These are phyloP conservation scores for Dryocosmus kuriphilus DNA, from an alignment of 2,888 invertebrate genomes.

Conservation along the genomic window DNA sequence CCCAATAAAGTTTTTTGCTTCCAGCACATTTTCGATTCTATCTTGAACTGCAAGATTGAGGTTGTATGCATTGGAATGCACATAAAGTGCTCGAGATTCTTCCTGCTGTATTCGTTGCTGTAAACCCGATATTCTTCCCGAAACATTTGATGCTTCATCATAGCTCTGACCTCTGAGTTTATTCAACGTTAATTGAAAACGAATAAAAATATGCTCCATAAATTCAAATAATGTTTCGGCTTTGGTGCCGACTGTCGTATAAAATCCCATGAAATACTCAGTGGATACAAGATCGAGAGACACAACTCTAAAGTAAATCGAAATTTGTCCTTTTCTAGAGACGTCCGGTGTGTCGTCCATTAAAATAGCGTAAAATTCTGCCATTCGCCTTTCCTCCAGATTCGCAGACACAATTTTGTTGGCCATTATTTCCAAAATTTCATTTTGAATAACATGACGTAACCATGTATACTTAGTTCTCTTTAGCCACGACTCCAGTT, in stretches of 20 bases:
- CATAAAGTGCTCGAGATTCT: slow-evolving; percentile 45
- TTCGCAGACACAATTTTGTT: slow-evolving; percentile 13
- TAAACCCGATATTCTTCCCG: slow-evolving; percentile 50
- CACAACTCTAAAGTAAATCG: too few relatives aligned
- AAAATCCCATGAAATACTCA: slow-evolving; percentile 43
- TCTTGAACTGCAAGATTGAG: slow-evolving; percentile 56
- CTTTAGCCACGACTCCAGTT: slow-evolving; percentile 34
- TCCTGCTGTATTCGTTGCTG: slow-evolving; percentile 44
- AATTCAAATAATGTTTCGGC: slow-evolving; percentile 37
- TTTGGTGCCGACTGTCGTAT: slow-evolving; percentile 35
- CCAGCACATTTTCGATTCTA: slow-evolving; percentile 47
- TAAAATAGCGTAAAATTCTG: not conserved
- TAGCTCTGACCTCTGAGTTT: slow-evolving; percentile 52
- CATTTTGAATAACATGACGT: slow-evolving; percentile 34
- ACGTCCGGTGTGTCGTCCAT: slow-evolving; percentile 43
- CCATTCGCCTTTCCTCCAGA: slow-evolving; percentile 2
- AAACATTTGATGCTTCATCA: too few relatives aligned
- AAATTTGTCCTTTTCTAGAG: too few relatives aligned
- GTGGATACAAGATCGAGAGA: slow-evolving; percentile 31
- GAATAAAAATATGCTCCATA: slow-evolving; percentile 29
- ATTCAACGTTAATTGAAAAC: slow-evolving; percentile 28
- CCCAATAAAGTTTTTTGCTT: slow-evolving; percentile 48
- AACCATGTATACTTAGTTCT: slow-evolving; percentile 21
- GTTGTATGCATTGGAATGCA: slow-evolving; percentile 43
- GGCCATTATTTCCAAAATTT: slow-evolving; percentile 36